A percentile compares a stretch with the other conserved stretches of the same genome.
These are phyloP conservation scores for Pachymerium ferrugineum DNA, from an alignment of 2,888 invertebrate species.

Conservation along the genomic window DNA sequence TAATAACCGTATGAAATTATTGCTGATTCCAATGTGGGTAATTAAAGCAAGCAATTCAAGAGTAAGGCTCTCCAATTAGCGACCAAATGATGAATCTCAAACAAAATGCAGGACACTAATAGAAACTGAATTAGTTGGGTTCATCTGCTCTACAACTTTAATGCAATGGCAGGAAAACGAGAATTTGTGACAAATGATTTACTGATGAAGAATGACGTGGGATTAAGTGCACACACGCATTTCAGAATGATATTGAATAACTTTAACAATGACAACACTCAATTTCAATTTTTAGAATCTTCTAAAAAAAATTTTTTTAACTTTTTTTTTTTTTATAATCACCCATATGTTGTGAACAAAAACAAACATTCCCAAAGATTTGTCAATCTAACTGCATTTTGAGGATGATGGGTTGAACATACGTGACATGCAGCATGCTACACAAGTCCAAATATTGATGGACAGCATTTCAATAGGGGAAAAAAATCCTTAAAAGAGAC, in stretches of 20 bases:
- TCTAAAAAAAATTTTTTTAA: too few species aligned
- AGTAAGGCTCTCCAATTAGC: neutral
- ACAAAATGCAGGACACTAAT: neutral
- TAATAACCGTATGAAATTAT: neutral
- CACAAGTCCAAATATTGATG: too few species aligned
- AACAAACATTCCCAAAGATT: too few species aligned
- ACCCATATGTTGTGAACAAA: too few species aligned
- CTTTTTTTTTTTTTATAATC: too few species aligned
- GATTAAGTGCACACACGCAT: neutral
- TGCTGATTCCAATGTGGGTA: neutral
- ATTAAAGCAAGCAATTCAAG: neutral
- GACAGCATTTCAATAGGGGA: too few species aligned
- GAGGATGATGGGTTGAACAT: too few species aligned
- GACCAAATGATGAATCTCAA: neutral
- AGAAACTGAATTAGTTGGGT: slow-evolving; percentile 10
- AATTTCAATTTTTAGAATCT: too few species aligned
- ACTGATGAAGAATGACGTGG: neutral
- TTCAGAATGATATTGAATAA: neutral
- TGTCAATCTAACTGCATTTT: too few species aligned
- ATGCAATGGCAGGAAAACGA: neutral
- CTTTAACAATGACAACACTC: neutral
- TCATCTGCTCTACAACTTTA: neutral
- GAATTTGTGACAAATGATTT: neutral
- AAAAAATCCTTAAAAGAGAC: too few species aligned
- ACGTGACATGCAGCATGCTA: too few species aligned